Percentiles rank a stretch among this genome's conserved stretches.
These are phyloP conservation scores for Heliopora coerulea DNA, from an alignment of 92 coral and sea anemone species.

Conservation along the genomic window DNA sequence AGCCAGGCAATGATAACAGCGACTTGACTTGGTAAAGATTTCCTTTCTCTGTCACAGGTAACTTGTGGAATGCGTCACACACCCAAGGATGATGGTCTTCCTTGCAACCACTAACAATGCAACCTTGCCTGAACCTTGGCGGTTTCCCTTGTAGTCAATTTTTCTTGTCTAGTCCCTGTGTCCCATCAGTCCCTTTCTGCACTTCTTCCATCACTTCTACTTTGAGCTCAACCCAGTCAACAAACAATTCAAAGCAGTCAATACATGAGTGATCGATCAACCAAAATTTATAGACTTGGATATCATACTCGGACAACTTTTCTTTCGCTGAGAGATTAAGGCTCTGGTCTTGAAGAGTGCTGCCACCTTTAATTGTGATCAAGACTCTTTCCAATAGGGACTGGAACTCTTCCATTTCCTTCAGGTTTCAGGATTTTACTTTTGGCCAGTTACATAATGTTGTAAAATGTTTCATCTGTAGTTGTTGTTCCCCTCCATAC, in stretches of 20 bases:
- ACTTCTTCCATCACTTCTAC: slow-evolving; percentile 44
- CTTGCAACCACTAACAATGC: slow-evolving; percentile 14
- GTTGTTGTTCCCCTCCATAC: slow-evolving; percentile 37
- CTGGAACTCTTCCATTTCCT: slow-evolving; percentile 51
- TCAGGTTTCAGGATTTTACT: slow-evolving; percentile 32
- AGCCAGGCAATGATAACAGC: no score
- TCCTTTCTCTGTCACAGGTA: no score
- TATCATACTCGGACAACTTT: slow-evolving; percentile 47
- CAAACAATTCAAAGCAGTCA: slow-evolving; percentile 32
- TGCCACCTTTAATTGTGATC: slow-evolving; percentile 36
- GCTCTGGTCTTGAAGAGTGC: slow-evolving; percentile 3
- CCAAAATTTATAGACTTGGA: slow-evolving; percentile 54
- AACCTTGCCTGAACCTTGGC: not conserved
- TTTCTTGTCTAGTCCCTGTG: not conserved
- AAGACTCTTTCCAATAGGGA: slow-evolving; percentile 39
- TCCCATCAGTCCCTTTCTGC: slow-evolving; percentile 20
- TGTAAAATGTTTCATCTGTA: slow-evolving; percentile 35
- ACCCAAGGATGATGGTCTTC: not conserved
- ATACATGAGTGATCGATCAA: slow-evolving; percentile 40
- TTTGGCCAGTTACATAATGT: slow-evolving; percentile 39
- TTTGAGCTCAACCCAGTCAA: slow-evolving; percentile 12
- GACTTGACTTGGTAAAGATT: no score
- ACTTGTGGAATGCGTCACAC: no score
- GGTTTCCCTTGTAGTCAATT: not conserved
- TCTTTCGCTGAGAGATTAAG: slow-evolving; percentile 50